Conservation (phyloP, 1,140 invertebrate species). For the Apis dorsata region DNA sequence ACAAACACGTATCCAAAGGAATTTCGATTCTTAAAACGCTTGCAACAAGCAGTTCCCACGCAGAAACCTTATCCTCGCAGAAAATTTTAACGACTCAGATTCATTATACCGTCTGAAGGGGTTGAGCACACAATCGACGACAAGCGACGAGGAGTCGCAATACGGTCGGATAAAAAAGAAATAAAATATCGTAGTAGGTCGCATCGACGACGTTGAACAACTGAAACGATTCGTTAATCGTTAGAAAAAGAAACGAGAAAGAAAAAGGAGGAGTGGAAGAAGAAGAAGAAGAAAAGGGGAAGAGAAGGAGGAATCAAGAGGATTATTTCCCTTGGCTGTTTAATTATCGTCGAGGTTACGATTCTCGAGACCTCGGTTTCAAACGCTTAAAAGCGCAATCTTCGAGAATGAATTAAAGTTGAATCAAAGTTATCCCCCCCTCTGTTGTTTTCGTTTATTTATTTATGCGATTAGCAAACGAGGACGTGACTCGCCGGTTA, state of each 20-base stretch:
- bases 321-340: background rate
- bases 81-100: background rate
- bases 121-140: constrained; percentile 31
- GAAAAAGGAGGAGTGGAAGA: background rate
- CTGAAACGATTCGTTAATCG: constrained; percentile 20
- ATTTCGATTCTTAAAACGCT: background rate
- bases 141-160: background rate
- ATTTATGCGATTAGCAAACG: constrained; percentile 17
- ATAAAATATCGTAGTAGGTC: background rate
- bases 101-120: background rate
- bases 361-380: background rate
- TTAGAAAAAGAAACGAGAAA: background rate
- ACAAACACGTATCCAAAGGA: too few relatives aligned
- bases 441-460: constrained; percentile 18
- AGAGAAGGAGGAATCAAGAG: background rate
- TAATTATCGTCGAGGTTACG: constrained; percentile 14
- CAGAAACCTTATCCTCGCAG: background rate
- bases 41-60: too few relatives aligned
- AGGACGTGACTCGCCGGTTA: constrained; percentile 10
- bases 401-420: constrained; percentile 36
- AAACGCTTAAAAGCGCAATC: constrained; percentile 20
- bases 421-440: constrained; percentile 15
- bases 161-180: background rate
- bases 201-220: background rate
- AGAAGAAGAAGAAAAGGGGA: too few relatives aligned